A percentile compares a stretch with the other conserved stretches of the same genome.
phyloP scores from a whole-genome alignment of 2,888 invertebrate genomes.

The Rhorus exstirpatorius region DNA sequence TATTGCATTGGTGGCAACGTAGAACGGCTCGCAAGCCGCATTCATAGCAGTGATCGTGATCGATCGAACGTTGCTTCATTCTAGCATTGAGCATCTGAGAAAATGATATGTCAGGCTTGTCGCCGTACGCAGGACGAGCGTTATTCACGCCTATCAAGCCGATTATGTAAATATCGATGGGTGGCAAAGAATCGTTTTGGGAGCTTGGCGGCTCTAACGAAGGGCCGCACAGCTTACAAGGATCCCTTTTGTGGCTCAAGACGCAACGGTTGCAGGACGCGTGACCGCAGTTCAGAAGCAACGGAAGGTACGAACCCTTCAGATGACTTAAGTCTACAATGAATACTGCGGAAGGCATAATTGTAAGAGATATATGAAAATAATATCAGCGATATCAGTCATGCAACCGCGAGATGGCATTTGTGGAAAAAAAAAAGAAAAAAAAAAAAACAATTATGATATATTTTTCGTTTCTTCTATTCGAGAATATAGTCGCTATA shows the following conservation, averaged over 20 bases:
- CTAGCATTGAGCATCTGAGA: slow-evolving; percentile 37
- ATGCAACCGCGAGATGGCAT: too few relatives aligned
- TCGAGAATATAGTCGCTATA: too few relatives aligned
- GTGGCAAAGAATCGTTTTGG: slow-evolving; percentile 67
- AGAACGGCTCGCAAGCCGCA: slow-evolving; percentile 77
- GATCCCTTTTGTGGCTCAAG: slow-evolving; percentile 83
- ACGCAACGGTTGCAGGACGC: slow-evolving; percentile 89
- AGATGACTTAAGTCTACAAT: slow-evolving; percentile 68
- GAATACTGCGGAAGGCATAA: not conserved
- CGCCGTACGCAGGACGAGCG: slow-evolving; percentile 40
- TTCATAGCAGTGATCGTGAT: slow-evolving; percentile 75
- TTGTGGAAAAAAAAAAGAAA: too few relatives aligned
- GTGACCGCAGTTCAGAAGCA: slow-evolving; percentile 90
- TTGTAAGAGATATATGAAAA: too few relatives aligned
- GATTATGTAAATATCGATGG: slow-evolving; percentile 84
- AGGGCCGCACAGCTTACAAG: slow-evolving; percentile 81
- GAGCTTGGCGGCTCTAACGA: not conserved
- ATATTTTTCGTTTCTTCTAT: too few relatives aligned
- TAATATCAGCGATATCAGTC: too few relatives aligned
- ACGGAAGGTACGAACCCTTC: slow-evolving; percentile 84
- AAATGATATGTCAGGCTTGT: slow-evolving; percentile 75
- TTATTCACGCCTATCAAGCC: slow-evolving; percentile 76
- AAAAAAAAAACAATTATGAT: too few relatives aligned
- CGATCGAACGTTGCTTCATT: slow-evolving; percentile 33
- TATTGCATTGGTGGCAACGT: slow-evolving; percentile 79